Percentiles rank a stretch among this genome's conserved stretches.
Conservation (phyloP, 2,888 invertebrate species). For the Tinea trinotella region DNA sequence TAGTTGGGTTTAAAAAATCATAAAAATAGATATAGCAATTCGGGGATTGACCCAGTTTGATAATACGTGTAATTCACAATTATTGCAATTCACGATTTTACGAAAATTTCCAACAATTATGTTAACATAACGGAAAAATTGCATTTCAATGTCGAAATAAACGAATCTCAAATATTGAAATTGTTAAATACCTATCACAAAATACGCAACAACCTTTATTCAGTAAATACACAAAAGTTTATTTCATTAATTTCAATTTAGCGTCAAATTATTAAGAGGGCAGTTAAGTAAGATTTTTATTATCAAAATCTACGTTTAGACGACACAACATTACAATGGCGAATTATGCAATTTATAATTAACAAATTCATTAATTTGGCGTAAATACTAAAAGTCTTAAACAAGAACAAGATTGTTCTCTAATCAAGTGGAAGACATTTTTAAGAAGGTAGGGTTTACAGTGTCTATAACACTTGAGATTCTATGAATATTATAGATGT, state of each 20-base stretch:
- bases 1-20: too few relatives aligned
- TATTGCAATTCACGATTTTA: slow-evolving; percentile 11
- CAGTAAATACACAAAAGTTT: slow-evolving; percentile 15
- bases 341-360: slow-evolving; percentile 14
- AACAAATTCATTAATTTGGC: not conserved
- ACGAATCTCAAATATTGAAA: slow-evolving; percentile 6
- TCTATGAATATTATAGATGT: too few relatives aligned
- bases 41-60: too few relatives aligned
- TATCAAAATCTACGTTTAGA: not conserved
- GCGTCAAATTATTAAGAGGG: slow-evolving; percentile 14
- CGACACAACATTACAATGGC: not conserved
- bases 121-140: slow-evolving; percentile 1
- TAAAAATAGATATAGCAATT: too few relatives aligned
- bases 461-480: too few relatives aligned
- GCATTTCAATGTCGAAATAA: not conserved
- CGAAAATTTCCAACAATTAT: not conserved
- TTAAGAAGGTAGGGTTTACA: too few relatives aligned
- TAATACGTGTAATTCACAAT: too few relatives aligned
- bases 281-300: slow-evolving; percentile 15
- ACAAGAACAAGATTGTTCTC: too few relatives aligned
- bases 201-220: not conserved
- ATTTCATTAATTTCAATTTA: slow-evolving; percentile 18
- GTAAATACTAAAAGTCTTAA: not conserved
- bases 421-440: too few relatives aligned
- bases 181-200: slow-evolving; percentile 1